These are phyloP conservation scores for Xanthia togata DNA, from an alignment of 2,888 invertebrate species.

Conservation along the genomic window DNA sequence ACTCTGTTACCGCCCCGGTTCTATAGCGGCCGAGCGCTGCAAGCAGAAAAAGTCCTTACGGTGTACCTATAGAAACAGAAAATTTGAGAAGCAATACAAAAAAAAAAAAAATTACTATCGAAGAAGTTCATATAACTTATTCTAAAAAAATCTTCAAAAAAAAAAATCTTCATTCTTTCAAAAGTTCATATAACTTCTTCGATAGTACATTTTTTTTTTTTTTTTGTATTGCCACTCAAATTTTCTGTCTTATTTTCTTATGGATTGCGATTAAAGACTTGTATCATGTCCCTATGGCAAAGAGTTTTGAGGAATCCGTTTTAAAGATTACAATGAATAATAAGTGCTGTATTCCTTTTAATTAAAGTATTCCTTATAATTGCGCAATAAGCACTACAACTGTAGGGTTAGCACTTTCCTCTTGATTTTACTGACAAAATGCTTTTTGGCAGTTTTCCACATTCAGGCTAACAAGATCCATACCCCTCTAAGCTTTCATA, in stretches of 20 bases:
- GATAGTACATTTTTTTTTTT: no score
- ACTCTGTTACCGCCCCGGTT: no score
- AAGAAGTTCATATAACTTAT: no score
- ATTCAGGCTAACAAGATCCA: neutral
- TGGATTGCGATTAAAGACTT: constrained; percentile 4
- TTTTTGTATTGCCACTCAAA: constrained; percentile 29
- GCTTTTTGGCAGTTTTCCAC: neutral
- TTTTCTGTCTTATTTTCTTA: constrained; percentile 25
- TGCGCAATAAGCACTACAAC: neutral
- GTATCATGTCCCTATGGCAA: constrained; percentile 9
- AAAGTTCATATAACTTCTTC: no score
- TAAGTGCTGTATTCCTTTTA: neutral
- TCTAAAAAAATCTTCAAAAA: no score
- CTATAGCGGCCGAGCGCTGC: no score
- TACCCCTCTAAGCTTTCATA: constrained; percentile 16
- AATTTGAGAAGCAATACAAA: no score
- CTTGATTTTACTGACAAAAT: neutral
- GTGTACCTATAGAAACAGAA: no score
- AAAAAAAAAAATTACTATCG: no score
- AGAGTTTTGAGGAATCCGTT: neutral
- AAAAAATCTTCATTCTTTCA: no score
- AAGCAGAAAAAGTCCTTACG: no score
- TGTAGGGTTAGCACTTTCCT: neutral
- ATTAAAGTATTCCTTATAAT: neutral
- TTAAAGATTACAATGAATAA: constrained; percentile 6